Evolutionary conservation across 2,797 vertebrate species (phyloP), one percentile per base, ranked within the genome.

Genomic region (Eulemur coronatus): DNA sequence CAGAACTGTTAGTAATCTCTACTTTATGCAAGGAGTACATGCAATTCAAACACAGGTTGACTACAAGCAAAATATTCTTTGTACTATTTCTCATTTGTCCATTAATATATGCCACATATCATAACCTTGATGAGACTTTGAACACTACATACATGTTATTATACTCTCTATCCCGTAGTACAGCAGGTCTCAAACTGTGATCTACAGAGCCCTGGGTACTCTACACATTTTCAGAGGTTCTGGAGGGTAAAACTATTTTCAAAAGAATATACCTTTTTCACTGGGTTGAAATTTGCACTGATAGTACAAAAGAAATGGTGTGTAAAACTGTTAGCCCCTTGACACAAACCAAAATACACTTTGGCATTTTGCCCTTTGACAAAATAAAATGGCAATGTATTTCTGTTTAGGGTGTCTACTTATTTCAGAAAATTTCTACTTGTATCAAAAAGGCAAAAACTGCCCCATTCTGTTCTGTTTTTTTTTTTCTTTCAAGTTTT

Each of bases 231-330:
- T 46, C 33, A 92, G 46, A 93, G 55, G 35, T 84, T 28, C 52
- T 59, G 26, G 69, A 50, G 18, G 17, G 20, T 2, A 63, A 91
- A 76, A n/a, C 52, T 80, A 93, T 41, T 94, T 95, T 92, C 80
- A 35, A 52, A 96, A 59, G 43, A 94, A 86, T 76, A 92, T 35
- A 46, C 38, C 26, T 70, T 93, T 87, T 92, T 70, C 67, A 81
- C 48, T 79, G 15, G 38, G 69, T n/a, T 90, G 48, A 78, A 35
- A 91, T 88, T 78, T 76, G 48, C 22, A 94, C 65, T 41, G 38
- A 46, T n/a, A 20, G 30, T 90, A 26, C 38, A 61, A 84, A 91
- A 80, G 38, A 85, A 93, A 89, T 28, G 20, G 7, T 59, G 11
- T 48, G 26, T 69, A 57, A 73, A 92, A 95, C 38, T 72, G 46